Base-by-base conservation (phyloP, 2,888 invertebrate genomes). In the Aporophyla nigra region DNA sequence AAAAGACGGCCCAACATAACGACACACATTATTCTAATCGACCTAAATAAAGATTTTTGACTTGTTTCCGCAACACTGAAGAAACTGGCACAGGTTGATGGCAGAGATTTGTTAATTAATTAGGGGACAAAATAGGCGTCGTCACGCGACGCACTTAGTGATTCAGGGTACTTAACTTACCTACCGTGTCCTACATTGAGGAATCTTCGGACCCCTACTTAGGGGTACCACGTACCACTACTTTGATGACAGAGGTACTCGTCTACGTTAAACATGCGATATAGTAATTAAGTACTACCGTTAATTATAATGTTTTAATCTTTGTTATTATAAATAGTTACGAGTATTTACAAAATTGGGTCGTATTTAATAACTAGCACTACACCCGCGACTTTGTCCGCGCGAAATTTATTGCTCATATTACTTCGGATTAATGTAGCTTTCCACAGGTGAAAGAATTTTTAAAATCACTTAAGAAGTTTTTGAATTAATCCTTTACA, bases 31-130 rank as follows among this genome's bases (percentile, higher is more conserved):
- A 87, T 72, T 78, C 74, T 87, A 87, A 87, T 86, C 82, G 85
- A 87, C 89, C 89, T 83, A 84, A 82, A 88, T 85, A 80, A 67
- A 80, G 80, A 82, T 76, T 83, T 87, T 86, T 83, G 85, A 88
- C 86, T 80, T 75, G 84, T 74, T 74, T 86, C 84, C 86, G 81
- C 84, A 83, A 89, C 90, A 89, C 87, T 86, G 83, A 89, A 88
- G 91, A 88, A 94, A 94, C 89, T 94, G 89, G 93, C 91, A 86
- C 94, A 92, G 91, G 91, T 90, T 94, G 95, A 95, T 94, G 92
- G 88, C 90, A 87, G 92, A 91, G 92, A 93, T 95, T 94, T 91
- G 91, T 92, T 93, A 93, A 95, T 95, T 95, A 95, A 95, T 95
- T 94, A 94, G 91, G 88, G 90, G 91, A 91, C 90, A 90, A 83